phyloP scores from a whole-genome alignment of 2,113 vertebrate genomes.

The Carollia perspicillata region DNA sequence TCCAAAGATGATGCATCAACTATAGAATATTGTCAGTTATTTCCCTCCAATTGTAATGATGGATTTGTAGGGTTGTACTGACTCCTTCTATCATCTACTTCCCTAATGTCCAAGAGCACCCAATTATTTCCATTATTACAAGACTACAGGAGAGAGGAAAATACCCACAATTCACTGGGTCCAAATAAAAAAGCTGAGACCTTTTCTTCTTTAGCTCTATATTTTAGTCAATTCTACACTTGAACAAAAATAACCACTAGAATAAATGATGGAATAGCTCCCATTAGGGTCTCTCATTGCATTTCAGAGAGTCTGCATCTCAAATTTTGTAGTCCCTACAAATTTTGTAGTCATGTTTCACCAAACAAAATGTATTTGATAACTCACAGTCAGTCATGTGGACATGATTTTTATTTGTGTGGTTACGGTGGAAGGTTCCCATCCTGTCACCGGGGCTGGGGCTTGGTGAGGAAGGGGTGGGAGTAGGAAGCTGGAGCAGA shows the following conservation, averaged over 20 bases:
- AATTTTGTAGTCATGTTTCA: slow-evolving; percentile 63
- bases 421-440: slow-evolving; percentile 39
- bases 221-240: neutral
- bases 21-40: neutral
- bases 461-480: neutral
- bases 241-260: neutral
- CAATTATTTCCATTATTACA: neutral
- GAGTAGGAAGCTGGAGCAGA: slow-evolving; percentile 35
- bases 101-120: neutral
- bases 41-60: neutral
- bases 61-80: neutral
- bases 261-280: neutral
- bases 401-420: slow-evolving; percentile 62
- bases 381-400: slow-evolving; percentile 45
- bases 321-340: slow-evolving; percentile 49
- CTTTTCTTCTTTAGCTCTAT: neutral
- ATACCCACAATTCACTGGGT: neutral
- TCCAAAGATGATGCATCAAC: neutral
- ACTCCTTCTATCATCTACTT: neutral
- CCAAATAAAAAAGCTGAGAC: neutral
- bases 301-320: slow-evolving; percentile 40
- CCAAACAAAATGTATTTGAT: slow-evolving; percentile 52
- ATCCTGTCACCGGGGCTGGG: slow-evolving; percentile 37
- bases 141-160: neutral
- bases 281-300: neutral